Evolutionary conservation across 30 jellyfish, hydroid and myxozoan species (phyloP), one percentile per base, ranked within the genome.

Genomic region (Clytia hemisphaerica): DNA sequence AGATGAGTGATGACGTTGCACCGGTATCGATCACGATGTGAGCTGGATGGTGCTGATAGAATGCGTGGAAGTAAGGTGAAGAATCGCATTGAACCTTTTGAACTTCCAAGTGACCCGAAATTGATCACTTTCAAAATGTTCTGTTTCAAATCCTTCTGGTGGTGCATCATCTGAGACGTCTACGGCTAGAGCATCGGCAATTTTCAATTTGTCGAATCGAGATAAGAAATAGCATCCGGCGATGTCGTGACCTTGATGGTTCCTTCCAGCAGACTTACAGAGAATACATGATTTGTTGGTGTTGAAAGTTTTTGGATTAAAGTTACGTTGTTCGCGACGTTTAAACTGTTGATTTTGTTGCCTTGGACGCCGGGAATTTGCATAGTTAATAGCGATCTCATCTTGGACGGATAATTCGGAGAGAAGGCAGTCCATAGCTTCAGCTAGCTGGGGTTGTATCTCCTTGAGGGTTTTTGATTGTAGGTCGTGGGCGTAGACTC

Each of bases 401-500:
- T 57, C 70, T n/a, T 57, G 51, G 6, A 22, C 54, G 3, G 36
- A 1, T 5, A 57, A 7, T 15, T n/a, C n/a, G n/a, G n/a, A n/a
- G 15, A 57, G 44, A 6, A 57, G 70, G 16, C 7, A 57, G 44
- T 57, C 50, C 70, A 57, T 57, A 4, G 53, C 6, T 9, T 14
- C 45, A 21, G 55, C 0, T n/a, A 57, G 57, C 16, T 21, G 36
- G 6, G 70, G 70, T 33, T 57, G 70, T 5, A 57, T 57, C 0
- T 57, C 70, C 70, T 57, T 31, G 55, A 57, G 2, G 36, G 70
- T 7, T 31, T 57, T 57, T 26, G 0, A 3, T n/a, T 57, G 70
- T 31, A 57, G 30, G 44, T 57, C 70, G 16, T 57, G 70, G 6
- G 70, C 51, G 30, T 4, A 57, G 36, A 57, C 70, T 31, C 70